phyloP scores from a whole-genome alignment of 2,888 invertebrate species.

The Stenurella melanura region DNA sequence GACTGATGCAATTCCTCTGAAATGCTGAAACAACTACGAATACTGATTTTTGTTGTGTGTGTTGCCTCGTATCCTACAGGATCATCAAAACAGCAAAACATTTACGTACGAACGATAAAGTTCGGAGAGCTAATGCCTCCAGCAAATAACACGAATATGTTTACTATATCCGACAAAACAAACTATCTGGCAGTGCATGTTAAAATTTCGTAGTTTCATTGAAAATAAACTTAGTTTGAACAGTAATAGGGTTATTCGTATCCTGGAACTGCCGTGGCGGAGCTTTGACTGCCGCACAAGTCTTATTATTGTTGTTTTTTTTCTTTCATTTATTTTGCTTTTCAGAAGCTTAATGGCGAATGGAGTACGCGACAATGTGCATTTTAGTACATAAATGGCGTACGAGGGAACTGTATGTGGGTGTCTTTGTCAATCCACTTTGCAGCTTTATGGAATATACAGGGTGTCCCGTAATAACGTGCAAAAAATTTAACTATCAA shows the following conservation, averaged over 20 bases:
- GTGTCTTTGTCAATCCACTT: too few relatives aligned
- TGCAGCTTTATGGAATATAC: too few relatives aligned
- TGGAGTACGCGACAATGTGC: not conserved
- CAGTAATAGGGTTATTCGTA: slow-evolving; percentile 25
- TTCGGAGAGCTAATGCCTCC: slow-evolving; percentile 26
- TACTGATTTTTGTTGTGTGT: not conserved
- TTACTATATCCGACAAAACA: slow-evolving; percentile 30
- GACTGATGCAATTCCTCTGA: too few relatives aligned
- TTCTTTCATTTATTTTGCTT: not conserved
- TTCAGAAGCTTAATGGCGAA: not conserved
- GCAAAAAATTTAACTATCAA: too few relatives aligned
- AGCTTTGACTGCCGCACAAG: not conserved
- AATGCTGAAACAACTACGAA: not conserved
- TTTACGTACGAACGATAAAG: slow-evolving; percentile 1
- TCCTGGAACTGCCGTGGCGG: not conserved
- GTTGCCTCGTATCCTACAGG: not conserved
- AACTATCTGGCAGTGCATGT: slow-evolving; percentile 30
- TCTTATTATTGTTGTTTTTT: slow-evolving; percentile 4
- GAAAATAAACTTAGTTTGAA: slow-evolving; percentile 36
- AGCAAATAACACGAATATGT: slow-evolving; percentile 34
- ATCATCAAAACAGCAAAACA: slow-evolving; percentile 22
- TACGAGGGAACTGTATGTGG: not conserved
- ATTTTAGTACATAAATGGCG: not conserved
- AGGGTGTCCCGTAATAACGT: too few relatives aligned
- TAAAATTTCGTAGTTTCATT: slow-evolving; percentile 35